Conservation (phyloP, 1,140 invertebrate genomes). For the Euglossa dilemma region DNA sequence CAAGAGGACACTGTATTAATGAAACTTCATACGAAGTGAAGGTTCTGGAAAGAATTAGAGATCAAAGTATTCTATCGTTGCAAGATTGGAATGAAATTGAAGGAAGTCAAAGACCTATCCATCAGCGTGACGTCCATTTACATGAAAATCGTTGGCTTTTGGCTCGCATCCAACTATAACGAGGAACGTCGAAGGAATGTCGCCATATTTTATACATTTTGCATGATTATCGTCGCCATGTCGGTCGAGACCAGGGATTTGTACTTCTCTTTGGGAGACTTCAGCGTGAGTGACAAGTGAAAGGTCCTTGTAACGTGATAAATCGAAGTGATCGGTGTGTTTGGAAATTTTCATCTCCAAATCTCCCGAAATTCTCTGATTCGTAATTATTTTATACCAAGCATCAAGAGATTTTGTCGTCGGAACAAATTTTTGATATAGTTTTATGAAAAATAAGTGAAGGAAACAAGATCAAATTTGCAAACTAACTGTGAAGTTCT, state of each 20-base stretch:
- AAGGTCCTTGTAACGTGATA: too few relatives aligned
- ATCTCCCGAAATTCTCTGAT: too few relatives aligned
- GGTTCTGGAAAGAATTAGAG: too few relatives aligned
- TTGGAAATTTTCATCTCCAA: too few relatives aligned
- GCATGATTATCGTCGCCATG: not conserved
- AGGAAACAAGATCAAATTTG: too few relatives aligned
- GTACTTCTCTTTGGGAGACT: conserved; percentile 37
- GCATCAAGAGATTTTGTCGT: too few relatives aligned
- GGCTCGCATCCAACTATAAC: conserved; percentile 9
- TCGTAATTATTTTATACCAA: too few relatives aligned
- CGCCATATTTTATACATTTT: conserved; percentile 17
- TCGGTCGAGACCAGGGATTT: conserved; percentile 25
- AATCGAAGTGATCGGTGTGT: too few relatives aligned
- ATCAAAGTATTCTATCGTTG: not conserved
- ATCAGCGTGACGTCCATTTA: not conserved
- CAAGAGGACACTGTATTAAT: too few relatives aligned
- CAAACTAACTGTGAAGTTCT: too few relatives aligned
- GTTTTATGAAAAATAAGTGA: too few relatives aligned
- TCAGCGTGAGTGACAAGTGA: conserved; percentile 53
- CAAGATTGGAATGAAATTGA: not conserved
- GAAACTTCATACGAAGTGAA: not conserved
- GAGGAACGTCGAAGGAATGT: conserved; percentile 12
- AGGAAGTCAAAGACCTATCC: not conserved
- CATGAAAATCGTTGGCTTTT: conserved; percentile 54
- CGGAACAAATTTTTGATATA: too few relatives aligned